Base-by-base conservation (phyloP, 2,797 vertebrate genomes). In the Melopsittacus undulatus region DNA sequence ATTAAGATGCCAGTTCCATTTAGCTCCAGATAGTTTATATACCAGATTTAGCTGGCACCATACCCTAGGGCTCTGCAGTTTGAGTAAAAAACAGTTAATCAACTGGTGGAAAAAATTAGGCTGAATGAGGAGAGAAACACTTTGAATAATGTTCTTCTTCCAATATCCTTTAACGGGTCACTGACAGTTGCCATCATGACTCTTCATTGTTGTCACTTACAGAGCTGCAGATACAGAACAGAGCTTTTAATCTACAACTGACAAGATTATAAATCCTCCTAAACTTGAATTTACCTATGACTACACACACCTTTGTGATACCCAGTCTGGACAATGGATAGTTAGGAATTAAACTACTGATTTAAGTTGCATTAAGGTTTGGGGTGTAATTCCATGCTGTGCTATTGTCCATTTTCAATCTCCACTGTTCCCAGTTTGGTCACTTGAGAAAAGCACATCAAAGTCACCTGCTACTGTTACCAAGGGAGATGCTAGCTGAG, bases 281-380 rank as follows among this genome's bases (percentile, higher is more conserved):
- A 43, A 73, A 77, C 29, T 48, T 45, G 42, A 19, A 23, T 68
- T 89, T 67, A 18, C 48, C 43, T 61, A 3, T 32, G 63, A 51
- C 36, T 67, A 6, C 0, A 2, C 21, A 62, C 30, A 56, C 11
- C 21, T 64, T 34, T 45, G 43, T 46, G 18, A 48, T 38, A n/a
- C 57, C 42, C 0, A 2, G 11, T 32, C 82, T 74, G 1, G 2
- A 67, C 19, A 76, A 24, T 0, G 0, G 17, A 49, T 11, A 16
- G 29, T 36, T 36, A 46, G 30, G 19, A 78, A 36, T 16, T 30
- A 49, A 72, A 67, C 38, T 30, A 49, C 34, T 57, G 32, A 57
- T 75, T 49, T 38, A 22, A 49, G 14, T 5, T 90, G n/a, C n/a
- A 3, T 27, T 48, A 48, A 32, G 20, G 8, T 42, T 92, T 7